Conservation (phyloP, 2,797 vertebrate species). For the Dendrocincla fuliginosa region DNA sequence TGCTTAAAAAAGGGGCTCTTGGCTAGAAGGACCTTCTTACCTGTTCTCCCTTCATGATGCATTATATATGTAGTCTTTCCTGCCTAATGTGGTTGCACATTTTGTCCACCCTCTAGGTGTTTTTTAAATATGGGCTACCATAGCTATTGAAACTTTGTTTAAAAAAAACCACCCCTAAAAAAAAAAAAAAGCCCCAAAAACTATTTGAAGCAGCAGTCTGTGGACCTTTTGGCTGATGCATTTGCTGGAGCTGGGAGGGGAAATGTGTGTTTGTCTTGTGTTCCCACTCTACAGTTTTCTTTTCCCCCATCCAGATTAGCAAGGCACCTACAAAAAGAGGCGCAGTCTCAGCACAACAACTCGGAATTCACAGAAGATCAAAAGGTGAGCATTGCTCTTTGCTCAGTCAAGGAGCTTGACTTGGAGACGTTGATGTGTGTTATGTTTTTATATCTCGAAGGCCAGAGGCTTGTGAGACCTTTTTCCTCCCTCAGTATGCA, state of each 20-base stretch:
- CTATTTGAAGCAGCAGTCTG: not conserved
- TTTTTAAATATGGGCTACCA: not conserved
- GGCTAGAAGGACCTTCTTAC: not conserved
- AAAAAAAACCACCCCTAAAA: not conserved
- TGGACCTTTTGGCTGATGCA: not conserved
- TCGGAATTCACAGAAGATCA: constrained; percentile 96
- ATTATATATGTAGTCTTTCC: not conserved
- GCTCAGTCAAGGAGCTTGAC: not conserved
- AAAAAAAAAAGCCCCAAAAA: not conserved
- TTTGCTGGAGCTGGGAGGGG: not conserved
- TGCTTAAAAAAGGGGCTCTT: not conserved
- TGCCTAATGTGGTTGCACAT: not conserved
- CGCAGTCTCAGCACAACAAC: constrained; percentile 88
- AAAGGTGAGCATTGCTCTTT: constrained; percentile 83
- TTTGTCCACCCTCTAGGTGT: not conserved
- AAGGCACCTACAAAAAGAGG: constrained; percentile 95
- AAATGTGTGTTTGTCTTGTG: not conserved
- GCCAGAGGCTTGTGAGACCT: not conserved
- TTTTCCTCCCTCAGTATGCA: not conserved
- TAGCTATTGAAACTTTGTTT: not conserved
- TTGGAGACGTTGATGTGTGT: not conserved
- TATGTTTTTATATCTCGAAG: not conserved
- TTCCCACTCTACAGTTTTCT: constrained; percentile 2
- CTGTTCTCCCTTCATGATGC: not conserved
- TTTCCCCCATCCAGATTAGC: constrained; percentile 84